A percentile compares a stretch with the other conserved stretches of the same genome.
phyloP scores from a whole-genome alignment of 2,888 invertebrate species.

The Hybos culiciformis region DNA sequence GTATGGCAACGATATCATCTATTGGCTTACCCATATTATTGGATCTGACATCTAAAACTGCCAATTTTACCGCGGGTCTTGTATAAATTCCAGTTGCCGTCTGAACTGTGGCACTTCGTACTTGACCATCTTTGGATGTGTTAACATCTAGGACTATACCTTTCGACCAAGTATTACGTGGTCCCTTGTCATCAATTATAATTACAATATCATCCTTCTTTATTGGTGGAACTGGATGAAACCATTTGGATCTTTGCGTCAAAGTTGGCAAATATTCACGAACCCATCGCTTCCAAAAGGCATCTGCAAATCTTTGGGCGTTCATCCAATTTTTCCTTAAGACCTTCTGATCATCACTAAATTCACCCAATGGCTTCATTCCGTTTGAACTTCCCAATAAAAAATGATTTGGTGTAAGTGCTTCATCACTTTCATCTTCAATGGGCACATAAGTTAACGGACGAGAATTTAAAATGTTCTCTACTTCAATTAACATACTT shows the following conservation, averaged over 20 bases:
- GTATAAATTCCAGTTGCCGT: slow-evolving; percentile 5
- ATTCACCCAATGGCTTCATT: neutral
- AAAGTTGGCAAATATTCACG: slow-evolving; percentile 16
- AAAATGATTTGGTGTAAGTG: slow-evolving; percentile 18
- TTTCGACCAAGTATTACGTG: slow-evolving; percentile 13
- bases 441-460: slow-evolving; percentile 8
- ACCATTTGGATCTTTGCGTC: slow-evolving; percentile 12
- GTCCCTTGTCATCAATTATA: slow-evolving; percentile 10
- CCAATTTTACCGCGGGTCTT: slow-evolving; percentile 9
- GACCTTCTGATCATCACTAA: neutral
- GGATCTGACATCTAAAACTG: slow-evolving; percentile 4
- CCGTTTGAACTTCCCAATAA: slow-evolving; percentile 10
- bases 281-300: slow-evolving; percentile 16
- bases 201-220: slow-evolving; percentile 13
- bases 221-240: slow-evolving; percentile 2
- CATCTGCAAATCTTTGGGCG: slow-evolving; percentile 4
- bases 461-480: slow-evolving; percentile 15
- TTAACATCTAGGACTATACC: slow-evolving; percentile 8
- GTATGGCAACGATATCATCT: slow-evolving; percentile 9
- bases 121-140: slow-evolving; percentile 8
- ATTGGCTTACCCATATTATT: slow-evolving; percentile 6
- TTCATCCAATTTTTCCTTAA: slow-evolving; percentile 6
- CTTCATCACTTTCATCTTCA: slow-evolving; percentile 11
- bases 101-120: slow-evolving; percentile 9
- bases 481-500: slow-evolving; percentile 9